Conservation (phyloP, 2,888 invertebrate genomes). For the Macaria liturata region DNA sequence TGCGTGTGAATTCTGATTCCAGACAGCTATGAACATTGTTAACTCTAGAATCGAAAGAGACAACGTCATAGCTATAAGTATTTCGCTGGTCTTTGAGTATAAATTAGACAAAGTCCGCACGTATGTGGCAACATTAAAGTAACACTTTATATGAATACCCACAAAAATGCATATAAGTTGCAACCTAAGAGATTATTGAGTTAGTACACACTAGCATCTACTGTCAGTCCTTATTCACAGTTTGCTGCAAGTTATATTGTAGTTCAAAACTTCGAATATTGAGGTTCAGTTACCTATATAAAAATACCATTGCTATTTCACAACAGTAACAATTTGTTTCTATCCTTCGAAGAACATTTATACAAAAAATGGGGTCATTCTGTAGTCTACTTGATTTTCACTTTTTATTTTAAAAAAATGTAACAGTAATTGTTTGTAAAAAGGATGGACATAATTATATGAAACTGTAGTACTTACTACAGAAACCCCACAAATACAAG, state of each 20-base stretch:
- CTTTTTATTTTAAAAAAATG: too few species aligned
- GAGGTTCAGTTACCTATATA: constrained; percentile 69
- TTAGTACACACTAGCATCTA: constrained; percentile 36
- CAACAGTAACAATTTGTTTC: constrained; percentile 83
- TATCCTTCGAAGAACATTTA: constrained; percentile 57
- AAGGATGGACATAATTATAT: too few species aligned
- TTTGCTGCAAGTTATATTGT: constrained; percentile 64
- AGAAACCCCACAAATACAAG: neutral
- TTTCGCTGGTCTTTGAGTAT: too few species aligned
- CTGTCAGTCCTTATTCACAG: constrained; percentile 66
- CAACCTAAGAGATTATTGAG: constrained; percentile 37
- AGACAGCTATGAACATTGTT: too few species aligned
- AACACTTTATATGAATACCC: constrained; percentile 23
- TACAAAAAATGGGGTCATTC: constrained; percentile 36
- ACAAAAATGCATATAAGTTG: constrained; percentile 33
- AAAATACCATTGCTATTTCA: constrained; percentile 69
- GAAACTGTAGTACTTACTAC: too few species aligned
- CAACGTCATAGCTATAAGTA: too few species aligned
- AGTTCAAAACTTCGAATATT: constrained; percentile 64
- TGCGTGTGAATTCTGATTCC: too few species aligned
- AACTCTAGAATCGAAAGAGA: too few species aligned
- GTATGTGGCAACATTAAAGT: neutral
- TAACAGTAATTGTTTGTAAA: too few species aligned
- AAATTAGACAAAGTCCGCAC: too few species aligned
- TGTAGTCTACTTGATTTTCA: too few species aligned